Evolutionary conservation across 2,888 invertebrate species (phyloP), one percentile per base, ranked within the genome.

Genomic region (Cheilosia vernalis): DNA sequence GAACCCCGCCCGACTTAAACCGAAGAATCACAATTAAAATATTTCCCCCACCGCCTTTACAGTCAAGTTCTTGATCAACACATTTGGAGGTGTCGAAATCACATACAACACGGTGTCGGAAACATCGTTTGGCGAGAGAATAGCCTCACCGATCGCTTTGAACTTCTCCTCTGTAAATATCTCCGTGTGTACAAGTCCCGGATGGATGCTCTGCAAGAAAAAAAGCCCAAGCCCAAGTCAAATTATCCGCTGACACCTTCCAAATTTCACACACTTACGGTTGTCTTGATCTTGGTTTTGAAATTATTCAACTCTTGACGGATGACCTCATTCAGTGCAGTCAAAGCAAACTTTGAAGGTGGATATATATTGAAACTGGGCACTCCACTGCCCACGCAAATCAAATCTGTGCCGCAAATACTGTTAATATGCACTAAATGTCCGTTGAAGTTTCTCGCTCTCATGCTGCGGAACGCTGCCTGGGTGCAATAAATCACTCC

Each of bases 391-490:
- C 51, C 44, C 9, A 19, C 7, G 21, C 51, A 49, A 0, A 92
- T 90, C 73, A 93, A 93, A n/a, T 92, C 91, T 3, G 89, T 89
- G 3, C 92, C 92, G 77, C 90, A 89, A 55, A 92, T 33, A 55
- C 89, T 89, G 49, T 91, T 92, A 7, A 93, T 90, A 49, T 80
- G 80, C n/a, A 91, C 88, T 80, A 91, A 80, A 47, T 91, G 91
- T 0, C 91, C 90, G 0, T 88, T 79, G 42, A 88, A 77, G 92
- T 88, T 90, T 19, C 90, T 89, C 21, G 89, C 89, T 51, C 90
- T 92, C 94, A 94, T 94, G 10, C 93, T 93, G 0, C 89, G 89
- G 6, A 93, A 89, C 0, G 93, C 94, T 76, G 93, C 91, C 0
- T 93, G 92, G 0, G 93, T 90, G 88, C 94, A 93, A 67, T 92